Percentiles rank a stretch among this genome's conserved stretches.
phyloP scores from a whole-genome alignment of 2,113 vertebrate genomes.

The Tychaedon coryphoeus region DNA sequence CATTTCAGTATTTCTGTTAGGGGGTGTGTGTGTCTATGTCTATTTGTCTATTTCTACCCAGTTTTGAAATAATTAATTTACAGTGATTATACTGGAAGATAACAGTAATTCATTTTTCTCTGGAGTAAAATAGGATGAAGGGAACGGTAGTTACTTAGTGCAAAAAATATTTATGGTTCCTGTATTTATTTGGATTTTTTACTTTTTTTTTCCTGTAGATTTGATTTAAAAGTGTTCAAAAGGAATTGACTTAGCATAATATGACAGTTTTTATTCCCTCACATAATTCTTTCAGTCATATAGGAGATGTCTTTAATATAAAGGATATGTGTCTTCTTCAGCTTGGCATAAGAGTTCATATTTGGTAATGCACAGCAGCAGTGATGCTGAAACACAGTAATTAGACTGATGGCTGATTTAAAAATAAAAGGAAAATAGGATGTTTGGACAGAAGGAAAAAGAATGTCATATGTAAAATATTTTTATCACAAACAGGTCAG shows the following conservation, averaged over 20 bases:
- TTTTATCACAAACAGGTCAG: neutral
- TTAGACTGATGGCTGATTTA: neutral
- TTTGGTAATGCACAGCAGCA: neutral
- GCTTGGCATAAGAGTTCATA: neutral
- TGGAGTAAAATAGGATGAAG: neutral
- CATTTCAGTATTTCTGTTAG: neutral
- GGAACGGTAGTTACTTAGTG: neutral
- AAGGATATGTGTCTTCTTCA: neutral
- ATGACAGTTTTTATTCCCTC: neutral
- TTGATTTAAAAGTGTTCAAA: neutral
- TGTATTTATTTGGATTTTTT: neutral
- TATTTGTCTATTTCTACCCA: neutral
- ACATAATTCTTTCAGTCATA: neutral
- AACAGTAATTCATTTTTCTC: neutral
- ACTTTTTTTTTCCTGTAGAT: rapidly evolving
- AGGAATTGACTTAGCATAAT: neutral
- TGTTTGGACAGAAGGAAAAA: neutral
- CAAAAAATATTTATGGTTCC: neutral
- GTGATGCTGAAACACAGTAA: neutral
- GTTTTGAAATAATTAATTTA: neutral
- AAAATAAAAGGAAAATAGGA: neutral
- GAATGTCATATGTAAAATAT: neutral
- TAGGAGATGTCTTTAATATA: neutral
- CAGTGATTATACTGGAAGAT: neutral
- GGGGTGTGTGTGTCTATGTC: neutral